These are phyloP conservation scores for Corythornis madagascariensis DNA, from an alignment of 2,113 vertebrate species.

Conservation along the genomic window DNA sequence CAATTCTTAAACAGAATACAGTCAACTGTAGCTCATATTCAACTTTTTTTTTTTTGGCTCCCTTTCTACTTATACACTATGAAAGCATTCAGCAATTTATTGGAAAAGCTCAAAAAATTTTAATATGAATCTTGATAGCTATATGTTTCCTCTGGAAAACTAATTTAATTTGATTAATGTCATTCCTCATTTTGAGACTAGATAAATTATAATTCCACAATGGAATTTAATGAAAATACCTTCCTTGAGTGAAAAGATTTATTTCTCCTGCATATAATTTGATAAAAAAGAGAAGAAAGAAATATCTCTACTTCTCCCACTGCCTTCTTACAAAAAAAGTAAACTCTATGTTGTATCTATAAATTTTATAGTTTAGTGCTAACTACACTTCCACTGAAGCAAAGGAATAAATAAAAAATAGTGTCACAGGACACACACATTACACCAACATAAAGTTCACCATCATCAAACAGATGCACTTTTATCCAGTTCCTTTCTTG, in stretches of 20 bases:
- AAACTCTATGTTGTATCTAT: neutral
- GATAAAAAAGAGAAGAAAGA: neutral
- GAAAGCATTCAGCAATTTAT: conserved; percentile 2
- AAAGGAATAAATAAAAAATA: neutral
- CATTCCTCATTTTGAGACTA: neutral
- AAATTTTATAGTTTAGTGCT: neutral
- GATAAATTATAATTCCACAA: neutral
- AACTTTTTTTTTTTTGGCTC: neutral
- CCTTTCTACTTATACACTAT: neutral
- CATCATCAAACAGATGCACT: neutral
- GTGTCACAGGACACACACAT: neutral
- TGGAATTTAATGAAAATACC: neutral
- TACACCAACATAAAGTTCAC: neutral
- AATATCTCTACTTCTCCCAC: neutral
- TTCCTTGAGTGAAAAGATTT: neutral
- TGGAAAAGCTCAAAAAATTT: neutral
- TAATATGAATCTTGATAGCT: conserved; percentile 2
- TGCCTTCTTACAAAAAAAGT: neutral
- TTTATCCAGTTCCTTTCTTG: neutral
- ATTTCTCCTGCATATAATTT: neutral
- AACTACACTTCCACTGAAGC: neutral
- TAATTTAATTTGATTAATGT: neutral
- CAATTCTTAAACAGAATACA: conserved; percentile 26
- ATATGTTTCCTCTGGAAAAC: conserved; percentile 9
- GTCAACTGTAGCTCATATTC: neutral